Evolutionary conservation across 2,797 vertebrate genomes (phyloP), one percentile per base, ranked within the genome.

Genomic region (Gymnothorax javanicus): DNA sequence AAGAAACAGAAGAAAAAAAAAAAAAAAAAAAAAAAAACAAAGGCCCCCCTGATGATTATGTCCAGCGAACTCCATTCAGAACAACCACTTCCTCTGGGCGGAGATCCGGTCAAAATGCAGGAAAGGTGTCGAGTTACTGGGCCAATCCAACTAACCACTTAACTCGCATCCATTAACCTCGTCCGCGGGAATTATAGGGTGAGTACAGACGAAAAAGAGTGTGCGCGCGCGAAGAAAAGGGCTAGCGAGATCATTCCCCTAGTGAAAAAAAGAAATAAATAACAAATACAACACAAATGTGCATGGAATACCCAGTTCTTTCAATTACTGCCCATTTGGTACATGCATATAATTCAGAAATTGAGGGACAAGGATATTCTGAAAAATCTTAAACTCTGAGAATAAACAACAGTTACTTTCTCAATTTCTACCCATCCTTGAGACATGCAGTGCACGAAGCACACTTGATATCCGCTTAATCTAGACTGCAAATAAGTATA

Each of bases 81-180:
- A 91, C 33, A 1, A 43, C 33, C 91, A 89, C 86, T 89, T 81
- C 85, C 67, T 73, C 87, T 23, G 91, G 83, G 15, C 90, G 89
- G 88, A 89, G 92, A 91, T 91, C 94, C 92, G 91, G 93, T 95
- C 95, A 94, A 93, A 93, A 92, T 91, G 91, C 91, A 93, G 92
- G 71, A 91, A 90, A 91, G 91, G 95, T 85, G 93, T 95, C 94
- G 92, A 92, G 93, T 95, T 97, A 94, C 94, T 84, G 82, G 79
- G 88, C 87, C 93, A 90, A 92, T 89, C 86, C 86, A 88, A 91
- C 88, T 83, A 89, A 90, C 91, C 82, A 83, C 88, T 83, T 90
- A 89, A 90, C 87, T 89, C 90, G 91, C 90, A 91, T 91, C 92
- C 60, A 57, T 88, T 89, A 92, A 93, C 95, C 92, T 91, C 77